These are phyloP conservation scores for Ischnus inquisitorius DNA, from an alignment of 2,888 invertebrate genomes.

Conservation along the genomic window DNA sequence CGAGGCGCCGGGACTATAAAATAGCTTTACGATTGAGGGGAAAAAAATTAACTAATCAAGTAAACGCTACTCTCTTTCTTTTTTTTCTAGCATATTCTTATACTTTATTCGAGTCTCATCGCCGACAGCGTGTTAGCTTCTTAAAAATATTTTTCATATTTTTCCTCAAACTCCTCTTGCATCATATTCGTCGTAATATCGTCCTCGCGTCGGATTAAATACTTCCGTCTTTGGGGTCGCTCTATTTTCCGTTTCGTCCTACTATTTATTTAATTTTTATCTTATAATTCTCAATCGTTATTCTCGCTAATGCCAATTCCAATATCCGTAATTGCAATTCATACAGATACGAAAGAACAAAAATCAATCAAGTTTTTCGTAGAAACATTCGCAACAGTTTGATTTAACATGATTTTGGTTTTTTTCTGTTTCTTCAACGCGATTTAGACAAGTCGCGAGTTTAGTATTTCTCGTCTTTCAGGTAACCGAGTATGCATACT, in stretches of 20 bases:
- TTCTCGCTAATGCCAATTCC: constrained; percentile 50
- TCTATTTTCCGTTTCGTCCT: constrained; percentile 2
- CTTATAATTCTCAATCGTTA: not conserved
- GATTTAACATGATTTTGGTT: constrained; percentile 1
- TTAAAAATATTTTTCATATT: constrained; percentile 59
- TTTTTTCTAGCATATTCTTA: constrained; percentile 45
- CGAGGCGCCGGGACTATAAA: not conserved
- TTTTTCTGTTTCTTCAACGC: not conserved
- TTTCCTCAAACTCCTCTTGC: constrained; percentile 15
- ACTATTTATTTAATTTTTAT: constrained; percentile 4
- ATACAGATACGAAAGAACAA: constrained; percentile 6
- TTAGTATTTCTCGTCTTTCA: not conserved
- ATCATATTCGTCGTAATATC: constrained; percentile 25
- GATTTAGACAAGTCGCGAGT: not conserved
- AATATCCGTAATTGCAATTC: constrained; percentile 37
- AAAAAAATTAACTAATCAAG: not conserved
- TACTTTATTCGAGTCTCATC: constrained; percentile 63
- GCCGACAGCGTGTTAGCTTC: constrained; percentile 53
- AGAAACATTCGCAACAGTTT: not conserved
- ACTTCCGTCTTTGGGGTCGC: constrained; percentile 22
- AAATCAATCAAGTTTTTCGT: not conserved
- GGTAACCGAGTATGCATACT: not conserved
- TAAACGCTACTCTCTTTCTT: not conserved
- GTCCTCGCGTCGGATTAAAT: not conserved
- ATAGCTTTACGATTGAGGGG: not conserved